Evolutionary conservation across 53 echinoderm and acorn worm genomes (phyloP), one percentile per base, ranked within the genome.

Genomic region (Stichopus horrens): DNA sequence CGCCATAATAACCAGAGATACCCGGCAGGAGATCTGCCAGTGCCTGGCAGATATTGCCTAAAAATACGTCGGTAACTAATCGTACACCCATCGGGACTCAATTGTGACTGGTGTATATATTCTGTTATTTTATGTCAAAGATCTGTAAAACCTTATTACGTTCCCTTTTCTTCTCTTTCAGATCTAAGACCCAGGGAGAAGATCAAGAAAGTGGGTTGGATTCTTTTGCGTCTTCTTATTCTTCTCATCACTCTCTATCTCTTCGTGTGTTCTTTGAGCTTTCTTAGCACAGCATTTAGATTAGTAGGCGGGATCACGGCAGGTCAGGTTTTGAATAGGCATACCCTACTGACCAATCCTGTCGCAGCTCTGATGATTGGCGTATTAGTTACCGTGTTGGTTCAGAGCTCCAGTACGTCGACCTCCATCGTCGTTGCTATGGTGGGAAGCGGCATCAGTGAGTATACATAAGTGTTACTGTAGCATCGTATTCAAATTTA

Each of bases 401-500:
- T 97, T 9, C 97, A 97, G 57, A 95, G 95, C 52, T 97, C 97
- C 76, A 95, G 95, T 71, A 97, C 97, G 0, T 97, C 97, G n/a
- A 97, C 97, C 5, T 97, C 97, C 5, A 95, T 97, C 83, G 90
- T 97, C 8, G 97, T 97, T 1, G 89, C 97, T 14, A 92, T 97
- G 92, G 94, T 95, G 54, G 93, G 94, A 5, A 93, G 95, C 5
- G 82, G 88, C 13, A 90, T 96, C 68, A 88, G 95, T 95, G 76
- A 92, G 95, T 82, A 75, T 63, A 63, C 63, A 63, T 63, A 2
- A 37, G 2, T 37, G 37, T 37, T 37, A 37, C 37, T 37, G 37
- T 37, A 37, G 37, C 37, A 37, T 37, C 37, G 37, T 2, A 37
- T 37, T 37, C 37, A 37, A 37, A n/a, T n/a, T n/a, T n/a, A n/a